phyloP scores from a whole-genome alignment of 2,113 vertebrate species.

The Pygoscelis antarcticus region DNA sequence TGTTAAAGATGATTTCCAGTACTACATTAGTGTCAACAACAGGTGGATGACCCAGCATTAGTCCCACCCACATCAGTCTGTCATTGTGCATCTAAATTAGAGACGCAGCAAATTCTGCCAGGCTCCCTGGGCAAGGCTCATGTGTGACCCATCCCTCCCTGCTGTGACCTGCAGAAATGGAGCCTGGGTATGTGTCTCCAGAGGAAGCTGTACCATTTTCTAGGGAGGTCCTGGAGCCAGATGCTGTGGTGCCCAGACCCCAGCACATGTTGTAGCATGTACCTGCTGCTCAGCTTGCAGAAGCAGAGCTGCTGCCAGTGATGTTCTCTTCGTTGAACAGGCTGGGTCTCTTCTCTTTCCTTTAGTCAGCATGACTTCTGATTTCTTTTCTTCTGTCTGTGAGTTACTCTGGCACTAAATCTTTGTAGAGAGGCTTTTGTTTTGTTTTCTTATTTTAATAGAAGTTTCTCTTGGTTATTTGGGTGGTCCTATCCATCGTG shows the following conservation, averaged over 20 bases:
- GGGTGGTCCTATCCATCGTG: not conserved
- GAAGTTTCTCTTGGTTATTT: not conserved
- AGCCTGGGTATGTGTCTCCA: not conserved
- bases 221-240: not conserved
- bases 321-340: not conserved
- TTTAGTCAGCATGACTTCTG: not conserved
- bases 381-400: not conserved
- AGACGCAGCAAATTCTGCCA: not conserved
- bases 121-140: not conserved
- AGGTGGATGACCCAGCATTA: not conserved
- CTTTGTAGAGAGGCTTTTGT: not conserved
- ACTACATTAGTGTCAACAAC: not conserved
- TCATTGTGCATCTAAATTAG: not conserved
- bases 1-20: not conserved
- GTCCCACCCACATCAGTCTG: not conserved
- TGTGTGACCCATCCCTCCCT: not conserved
- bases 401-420: not conserved
- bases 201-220: not conserved
- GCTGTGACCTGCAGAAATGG: not conserved
- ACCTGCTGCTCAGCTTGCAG: not conserved
- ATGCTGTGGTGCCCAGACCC: not conserved
- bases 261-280: fast-evolving
- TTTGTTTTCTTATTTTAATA: not conserved
- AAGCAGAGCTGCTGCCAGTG: not conserved
- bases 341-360: not conserved